Evolutionary conservation across 2,888 invertebrate species (phyloP), one percentile per base, ranked within the genome.

Genomic region (Drosophila maculinotata): DNA sequence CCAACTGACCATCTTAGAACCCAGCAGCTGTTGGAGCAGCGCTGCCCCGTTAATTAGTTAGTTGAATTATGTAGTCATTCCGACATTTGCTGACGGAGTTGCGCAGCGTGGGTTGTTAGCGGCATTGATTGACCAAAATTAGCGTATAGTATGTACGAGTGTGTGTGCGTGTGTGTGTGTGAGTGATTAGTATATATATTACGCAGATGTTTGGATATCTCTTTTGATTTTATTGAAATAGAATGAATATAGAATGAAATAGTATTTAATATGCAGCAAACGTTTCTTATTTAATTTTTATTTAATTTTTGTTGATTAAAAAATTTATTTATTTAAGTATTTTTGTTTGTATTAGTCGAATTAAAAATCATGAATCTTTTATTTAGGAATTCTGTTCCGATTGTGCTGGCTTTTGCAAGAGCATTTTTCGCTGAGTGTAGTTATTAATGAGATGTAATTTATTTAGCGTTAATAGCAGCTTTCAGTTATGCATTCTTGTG

Each of bases 111-210:
- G 81, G 81, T 54, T 76, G 74, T 39, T 30, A 59, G 69, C 78
- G 77, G 63, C 81, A 81, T 83, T 82, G 83, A 83, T 83, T 81
- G 81, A 83, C 81, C 83, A 82, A 83, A 81, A 83, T 75, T 69
- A 81, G 79, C 69, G 10, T 44, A 23, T 36, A 17, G 23, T 23
- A 7, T 33, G 2, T 25, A 17, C 6, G 8, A 23, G 12, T 39
- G 10, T 52, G 49, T 49, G 25, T 31, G 12, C 52, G 36, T 53
- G 17, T 53, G 20, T 20, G 10, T 17, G 6, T 59, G 1, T 51
- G 10, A 33, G 42, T 25, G 25, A 20, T 8, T 25, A 9, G 10
- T 48, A 7, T 39, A 8, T 41, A 30, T 52, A 38, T 15, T 25
- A 44, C 15, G 10, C 53, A 14, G 17, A 35, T 33, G 14, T 64